Evolutionary conservation across 2,797 vertebrate species (phyloP).

Genomic region (Takifugu rubripes): DNA sequence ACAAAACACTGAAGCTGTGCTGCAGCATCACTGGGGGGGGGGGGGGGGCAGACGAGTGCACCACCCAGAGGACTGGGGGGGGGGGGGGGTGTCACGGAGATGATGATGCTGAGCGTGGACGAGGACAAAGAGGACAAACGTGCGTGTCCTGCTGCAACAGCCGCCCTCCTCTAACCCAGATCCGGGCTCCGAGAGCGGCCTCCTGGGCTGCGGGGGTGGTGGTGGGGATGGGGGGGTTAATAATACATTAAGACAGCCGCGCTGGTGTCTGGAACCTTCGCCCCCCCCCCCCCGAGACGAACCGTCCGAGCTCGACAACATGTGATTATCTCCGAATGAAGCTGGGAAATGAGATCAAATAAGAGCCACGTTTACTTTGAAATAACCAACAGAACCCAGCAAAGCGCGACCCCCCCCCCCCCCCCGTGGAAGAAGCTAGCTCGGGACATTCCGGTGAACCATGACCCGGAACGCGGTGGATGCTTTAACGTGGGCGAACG

Average conservation of each 20-base stretch:
- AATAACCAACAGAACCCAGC: no score
- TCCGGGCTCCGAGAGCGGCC: slow-evolving; percentile 42
- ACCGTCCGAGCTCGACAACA: no score
- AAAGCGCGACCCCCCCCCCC: no score
- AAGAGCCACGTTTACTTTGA: no score
- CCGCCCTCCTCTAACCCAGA: slow-evolving; percentile 52
- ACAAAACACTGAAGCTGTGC: slow-evolving; percentile 2
- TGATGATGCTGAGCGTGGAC: slow-evolving; percentile 35
- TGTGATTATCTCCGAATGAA: no score
- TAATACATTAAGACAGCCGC: slow-evolving; percentile 63
- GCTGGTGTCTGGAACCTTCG: slow-evolving; percentile 31
- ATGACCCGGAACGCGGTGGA: no score
- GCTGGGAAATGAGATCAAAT: no score
- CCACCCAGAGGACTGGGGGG: slow-evolving; percentile 18
- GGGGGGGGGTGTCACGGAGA: slow-evolving; percentile 26
- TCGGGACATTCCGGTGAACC: no score
- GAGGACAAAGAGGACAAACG: slow-evolving; percentile 43
- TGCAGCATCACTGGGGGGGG: slow-evolving; percentile 50
- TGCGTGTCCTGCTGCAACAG: slow-evolving; percentile 29
- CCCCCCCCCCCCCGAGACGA: no score
- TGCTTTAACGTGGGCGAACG: no score
- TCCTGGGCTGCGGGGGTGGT: slow-evolving; percentile 37
- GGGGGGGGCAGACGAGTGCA: slow-evolving; percentile 45
- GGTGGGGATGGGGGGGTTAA: slow-evolving; percentile 34
- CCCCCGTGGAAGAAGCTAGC: no score